Evolutionary conservation across 2,888 invertebrate species (phyloP).

Genomic region (Leptopilina syphax): DNA sequence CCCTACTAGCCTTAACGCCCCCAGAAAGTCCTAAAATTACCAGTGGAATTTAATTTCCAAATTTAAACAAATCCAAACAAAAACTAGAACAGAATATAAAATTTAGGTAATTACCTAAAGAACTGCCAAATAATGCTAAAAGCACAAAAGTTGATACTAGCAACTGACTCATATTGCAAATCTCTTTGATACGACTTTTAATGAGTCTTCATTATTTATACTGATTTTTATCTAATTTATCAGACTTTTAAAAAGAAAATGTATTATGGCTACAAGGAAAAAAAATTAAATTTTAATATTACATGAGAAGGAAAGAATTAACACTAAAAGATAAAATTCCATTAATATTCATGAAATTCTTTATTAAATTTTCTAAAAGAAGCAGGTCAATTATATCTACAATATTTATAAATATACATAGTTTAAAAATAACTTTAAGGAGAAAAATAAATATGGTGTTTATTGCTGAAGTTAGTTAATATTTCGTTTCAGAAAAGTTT

Average conservation of each 20-base stretch:
- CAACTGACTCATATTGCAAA: neutral
- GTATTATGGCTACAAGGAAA: too few relatives aligned
- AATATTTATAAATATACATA: too few relatives aligned
- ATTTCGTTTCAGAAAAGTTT: neutral
- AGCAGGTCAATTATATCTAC: too few relatives aligned
- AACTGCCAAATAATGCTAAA: neutral
- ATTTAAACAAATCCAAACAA: neutral
- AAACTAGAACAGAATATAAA: neutral
- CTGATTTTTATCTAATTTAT: neutral
- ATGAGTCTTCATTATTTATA: constrained; percentile 3
- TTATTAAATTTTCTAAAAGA: too few relatives aligned
- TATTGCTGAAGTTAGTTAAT: neutral
- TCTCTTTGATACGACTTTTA: neutral
- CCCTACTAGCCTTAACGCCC: neutral
- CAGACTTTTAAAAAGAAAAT: neutral
- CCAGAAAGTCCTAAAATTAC: constrained; percentile 3
- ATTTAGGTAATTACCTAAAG: neutral
- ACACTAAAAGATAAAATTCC: too few relatives aligned
- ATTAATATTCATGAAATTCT: too few relatives aligned
- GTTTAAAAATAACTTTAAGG: too few relatives aligned
- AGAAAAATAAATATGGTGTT: too few relatives aligned
- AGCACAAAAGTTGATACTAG: neutral
- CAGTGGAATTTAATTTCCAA: neutral
- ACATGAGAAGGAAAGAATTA: too few relatives aligned
- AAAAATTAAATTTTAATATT: too few relatives aligned